Percentiles rank a stretch among this genome's conserved stretches.
Conservation (phyloP, 2,797 vertebrate species). For the Falco rusticolus region DNA sequence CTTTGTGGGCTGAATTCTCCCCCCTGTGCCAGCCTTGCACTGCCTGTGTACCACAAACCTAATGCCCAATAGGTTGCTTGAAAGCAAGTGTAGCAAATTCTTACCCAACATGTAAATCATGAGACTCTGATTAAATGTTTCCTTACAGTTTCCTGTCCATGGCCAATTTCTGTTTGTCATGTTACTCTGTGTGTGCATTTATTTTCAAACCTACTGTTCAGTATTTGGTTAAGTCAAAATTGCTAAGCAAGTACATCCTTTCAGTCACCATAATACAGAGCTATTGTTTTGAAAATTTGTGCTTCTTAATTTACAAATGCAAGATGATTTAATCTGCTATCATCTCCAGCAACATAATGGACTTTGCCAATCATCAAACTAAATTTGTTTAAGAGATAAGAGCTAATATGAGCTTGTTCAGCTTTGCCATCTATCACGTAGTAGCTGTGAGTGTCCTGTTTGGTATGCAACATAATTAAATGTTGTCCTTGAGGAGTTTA, state of each 20-base stretch:
- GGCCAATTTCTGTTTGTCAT: neutral
- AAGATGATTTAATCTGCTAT: constrained; percentile 1
- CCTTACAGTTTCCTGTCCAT: neutral
- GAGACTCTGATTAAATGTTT: neutral
- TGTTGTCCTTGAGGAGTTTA: constrained; percentile 25
- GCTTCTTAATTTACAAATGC: neutral
- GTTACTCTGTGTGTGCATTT: neutral
- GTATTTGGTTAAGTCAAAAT: neutral
- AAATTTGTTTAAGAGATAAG: neutral
- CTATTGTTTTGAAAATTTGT: constrained; percentile 18
- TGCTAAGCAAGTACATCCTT: neutral
- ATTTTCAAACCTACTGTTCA: neutral
- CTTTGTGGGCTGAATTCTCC: neutral
- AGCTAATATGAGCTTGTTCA: neutral
- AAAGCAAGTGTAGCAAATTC: neutral
- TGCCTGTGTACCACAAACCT: neutral
- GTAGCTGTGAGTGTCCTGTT: neutral
- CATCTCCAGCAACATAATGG: neutral
- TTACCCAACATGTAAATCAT: neutral
- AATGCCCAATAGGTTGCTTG: neutral
- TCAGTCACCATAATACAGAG: neutral
- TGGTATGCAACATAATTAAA: constrained; percentile 13
- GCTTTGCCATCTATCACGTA: neutral
- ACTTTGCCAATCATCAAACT: neutral
- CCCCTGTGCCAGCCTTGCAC: neutral